phyloP scores from a whole-genome alignment of 1,140 invertebrate genomes.

The Pseudomyrmex pallidus region DNA sequence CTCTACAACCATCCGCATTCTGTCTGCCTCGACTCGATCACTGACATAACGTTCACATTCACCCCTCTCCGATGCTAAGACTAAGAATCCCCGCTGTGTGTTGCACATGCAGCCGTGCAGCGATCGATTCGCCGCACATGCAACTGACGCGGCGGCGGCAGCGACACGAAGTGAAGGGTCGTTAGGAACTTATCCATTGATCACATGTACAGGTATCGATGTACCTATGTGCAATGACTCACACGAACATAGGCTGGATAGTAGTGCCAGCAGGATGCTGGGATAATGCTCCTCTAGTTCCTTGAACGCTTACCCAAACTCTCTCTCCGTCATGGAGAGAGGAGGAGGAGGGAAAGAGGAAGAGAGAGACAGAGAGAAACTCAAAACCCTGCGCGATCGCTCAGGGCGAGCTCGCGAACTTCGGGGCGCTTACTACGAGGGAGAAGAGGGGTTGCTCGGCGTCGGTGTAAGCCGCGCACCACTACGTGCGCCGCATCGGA shows the following conservation, averaged over 20 bases:
- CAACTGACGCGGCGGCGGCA: slow-evolving; percentile 5
- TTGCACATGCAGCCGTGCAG: slow-evolving; percentile 25
- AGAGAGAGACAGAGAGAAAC: neutral
- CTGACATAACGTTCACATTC: no score
- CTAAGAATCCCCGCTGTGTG: slow-evolving; percentile 28
- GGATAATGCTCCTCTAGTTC: slow-evolving; percentile 42
- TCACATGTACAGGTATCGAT: slow-evolving; percentile 38
- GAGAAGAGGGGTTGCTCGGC: neutral
- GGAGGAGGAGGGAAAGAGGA: neutral
- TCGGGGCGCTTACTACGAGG: slow-evolving; percentile 10
- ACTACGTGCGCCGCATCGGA: slow-evolving; percentile 49
- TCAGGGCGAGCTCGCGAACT: slow-evolving; percentile 42
- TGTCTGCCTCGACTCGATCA: no score
- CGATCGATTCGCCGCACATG: slow-evolving; percentile 17
- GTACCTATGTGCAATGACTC: neutral
- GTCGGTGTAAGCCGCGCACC: slow-evolving; percentile 47
- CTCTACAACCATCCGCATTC: no score
- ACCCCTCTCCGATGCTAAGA: neutral
- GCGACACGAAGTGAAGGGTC: slow-evolving; percentile 42
- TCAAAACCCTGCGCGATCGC: slow-evolving; percentile 38
- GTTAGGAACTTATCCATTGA: slow-evolving; percentile 59
- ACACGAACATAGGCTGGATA: neutral
- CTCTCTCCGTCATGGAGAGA: slow-evolving; percentile 15
- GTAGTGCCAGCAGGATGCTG: neutral
- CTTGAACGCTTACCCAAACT: slow-evolving; percentile 59